Evolutionary conservation across 2,888 invertebrate species (phyloP), one percentile per base, ranked within the genome.

Genomic region (Drosophila aldrichi): DNA sequence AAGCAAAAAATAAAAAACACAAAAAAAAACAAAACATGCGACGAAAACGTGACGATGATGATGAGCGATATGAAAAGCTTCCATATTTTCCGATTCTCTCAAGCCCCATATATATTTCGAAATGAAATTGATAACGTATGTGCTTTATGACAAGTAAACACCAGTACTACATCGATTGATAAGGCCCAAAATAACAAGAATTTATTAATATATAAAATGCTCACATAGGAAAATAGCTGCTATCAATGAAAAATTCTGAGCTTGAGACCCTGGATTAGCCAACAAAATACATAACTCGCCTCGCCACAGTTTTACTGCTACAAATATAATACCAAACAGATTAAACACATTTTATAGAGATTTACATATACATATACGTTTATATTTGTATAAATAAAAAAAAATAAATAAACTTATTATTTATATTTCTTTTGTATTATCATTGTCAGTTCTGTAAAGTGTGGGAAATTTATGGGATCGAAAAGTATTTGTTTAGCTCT

Each of bases 1-100:
- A 4, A n/a, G n/a, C n/a, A n/a, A n/a, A 16, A 46, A 62, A 25
- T 14, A 14, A 2, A 36, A 5, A 36, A 5, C 2, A 36, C 54
- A 41, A 36, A 41, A 38, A 44, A 49, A 76, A 57, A 48, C 25
- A 48, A 38, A 32, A 52, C 80, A 81, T 64, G 72, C 76, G 73
- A 84, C 41, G 36, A 70, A 87, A 84, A 81, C 85, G 82, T 82
- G 82, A 69, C 75, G 66, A 2, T 16, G 44, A 29, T 29, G 20
- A 22, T 41, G 34, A 3, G 48, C 25, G 22, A 57, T 60, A 29
- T 38, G 48, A 38, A 57, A 70, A 32, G 43, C 46, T 43, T 65
- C 44, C 36, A 55, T 61, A 62, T 70, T 10, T 52, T 51, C 54
- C 51, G 60, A 32, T 10, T 41, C 14, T 34, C 41, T n/a, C 18